Base-by-base conservation (phyloP, 2,797 vertebrate species). In the Menidia menidia region DNA sequence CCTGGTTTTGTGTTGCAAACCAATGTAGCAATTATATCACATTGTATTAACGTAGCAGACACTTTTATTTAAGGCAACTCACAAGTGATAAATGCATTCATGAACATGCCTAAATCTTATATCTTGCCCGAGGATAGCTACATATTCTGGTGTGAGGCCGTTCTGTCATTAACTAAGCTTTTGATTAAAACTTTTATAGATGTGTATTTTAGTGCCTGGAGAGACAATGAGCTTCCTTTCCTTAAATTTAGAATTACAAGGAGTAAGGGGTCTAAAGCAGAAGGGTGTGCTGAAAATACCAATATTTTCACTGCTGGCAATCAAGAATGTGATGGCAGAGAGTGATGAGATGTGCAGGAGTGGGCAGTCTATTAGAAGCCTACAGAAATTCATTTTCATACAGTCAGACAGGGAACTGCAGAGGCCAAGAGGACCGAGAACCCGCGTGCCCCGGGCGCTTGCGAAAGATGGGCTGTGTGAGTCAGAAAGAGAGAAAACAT, bases 301-400 rank as follows among this genome's bases (percentile, higher is more conserved):
- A 57, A 14, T 6, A 35, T 67, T 61, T 60, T 73, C 70, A 73
- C 59, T 41, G 6, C 60, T 62, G 52, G 55, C 80, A 68, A 60
- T 81, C 78, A 62, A 63, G 51, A 14, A 72, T 60, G 25, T 63
- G 64, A 69, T 73, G 73, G 73, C 62, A 68, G 45, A 31, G 58
- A 67, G 51, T 65, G 77, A 83, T 83, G 73, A 57, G 69, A 79
- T 71, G 68, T 69, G 73, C 63, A 79, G 56, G 60, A 81, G 60
- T 65, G 48, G 83, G 74, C 68, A 86, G 80, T 83, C 72, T 73
- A 85, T 86, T 81, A 86, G 84, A 54, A 77, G 76, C 31, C 66
- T 39, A 41, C 77, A 72, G 69, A 84, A 74, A 78, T 72, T 58
- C n/a, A 77, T 82, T 79, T 84, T 85, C 60, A 85, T 75, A 76